Conservation (phyloP, 1,140 invertebrate species). For the Teleogryllus occipitalis region DNA sequence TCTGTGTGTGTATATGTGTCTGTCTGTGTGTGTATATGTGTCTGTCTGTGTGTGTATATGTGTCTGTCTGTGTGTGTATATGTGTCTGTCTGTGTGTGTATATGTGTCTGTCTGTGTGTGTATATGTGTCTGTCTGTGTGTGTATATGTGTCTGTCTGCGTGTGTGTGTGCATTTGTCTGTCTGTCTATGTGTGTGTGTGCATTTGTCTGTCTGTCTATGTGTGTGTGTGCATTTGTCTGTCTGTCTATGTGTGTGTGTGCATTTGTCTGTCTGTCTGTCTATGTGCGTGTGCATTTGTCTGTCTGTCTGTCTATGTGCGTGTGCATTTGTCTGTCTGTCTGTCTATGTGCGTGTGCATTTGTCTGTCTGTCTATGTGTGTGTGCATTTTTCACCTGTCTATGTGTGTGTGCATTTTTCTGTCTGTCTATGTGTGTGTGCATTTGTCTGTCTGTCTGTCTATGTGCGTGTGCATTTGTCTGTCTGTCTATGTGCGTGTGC, state of each 20-base stretch:
- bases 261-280: background rate
- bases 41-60: slow-evolving; percentile 5
- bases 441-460: slow-evolving; percentile 6
- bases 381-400: too few relatives aligned
- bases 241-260: too few relatives aligned
- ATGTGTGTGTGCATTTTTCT: background rate
- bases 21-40: background rate
- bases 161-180: too few relatives aligned
- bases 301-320: too few relatives aligned
- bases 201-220: too few relatives aligned
- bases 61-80: slow-evolving; percentile 10
- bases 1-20: background rate
- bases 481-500: background rate
- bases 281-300: background rate
- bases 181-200: too few relatives aligned
- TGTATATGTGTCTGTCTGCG: too few relatives aligned
- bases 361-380: too few relatives aligned
- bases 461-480: background rate
- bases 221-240: too few relatives aligned
- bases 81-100: slow-evolving; percentile 1
- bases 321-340: too few relatives aligned
- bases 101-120: background rate
- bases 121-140: slow-evolving; percentile 8
- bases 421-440: background rate
- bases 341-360: too few relatives aligned